Base-by-base conservation (phyloP, 2,797 vertebrate genomes). In the Antrozous pallidus region DNA sequence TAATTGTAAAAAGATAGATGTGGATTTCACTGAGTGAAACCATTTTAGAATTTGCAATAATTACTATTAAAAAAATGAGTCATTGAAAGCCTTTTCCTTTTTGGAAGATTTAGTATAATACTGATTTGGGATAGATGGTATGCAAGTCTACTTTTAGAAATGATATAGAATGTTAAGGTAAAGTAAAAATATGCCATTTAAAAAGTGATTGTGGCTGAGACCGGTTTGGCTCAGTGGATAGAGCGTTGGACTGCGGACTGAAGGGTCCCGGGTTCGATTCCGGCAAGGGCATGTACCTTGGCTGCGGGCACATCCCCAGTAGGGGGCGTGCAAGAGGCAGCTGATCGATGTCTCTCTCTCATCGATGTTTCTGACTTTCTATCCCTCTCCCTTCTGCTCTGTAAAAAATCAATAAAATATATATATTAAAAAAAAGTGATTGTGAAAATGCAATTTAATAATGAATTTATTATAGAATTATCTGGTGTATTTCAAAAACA, bases 1-100 rank as follows among this genome's bases (percentile, higher is more conserved):
- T 91, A 96, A 92, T 94, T 83, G 95, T 6, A 33, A 5, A 24
- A 93, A 85, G 77, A 82, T 40, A 90, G 20, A 93, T 88, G 31
- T 79, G 14, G 14, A 4, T 79, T 92, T 94, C 88, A 82, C 16
- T 83, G 65, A 96, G 85, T 69, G 36, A 91, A 92, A 63, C 13
- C 28, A 92, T 87, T 80, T 94, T 58, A 86, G 24, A 22, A 49
- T 84, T 92, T 82, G 51, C 51, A 92, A 81, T 73, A 84, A 69
- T 91, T 73, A 92, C 31, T 79, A 65, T 20, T 90, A 36, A 91
- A 93, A 93, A 88, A 86, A 56, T 38, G 14, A 82, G 16, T 31
- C 28, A 70, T 1, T 87, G 31, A 87, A 94, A 65, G 7, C 31
- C 45, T 17, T 26, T 88, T 70, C 42, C 20, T 36, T 71, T 18